Conservation (phyloP, 2,113 vertebrate genomes). For the Azemiops feae region DNA sequence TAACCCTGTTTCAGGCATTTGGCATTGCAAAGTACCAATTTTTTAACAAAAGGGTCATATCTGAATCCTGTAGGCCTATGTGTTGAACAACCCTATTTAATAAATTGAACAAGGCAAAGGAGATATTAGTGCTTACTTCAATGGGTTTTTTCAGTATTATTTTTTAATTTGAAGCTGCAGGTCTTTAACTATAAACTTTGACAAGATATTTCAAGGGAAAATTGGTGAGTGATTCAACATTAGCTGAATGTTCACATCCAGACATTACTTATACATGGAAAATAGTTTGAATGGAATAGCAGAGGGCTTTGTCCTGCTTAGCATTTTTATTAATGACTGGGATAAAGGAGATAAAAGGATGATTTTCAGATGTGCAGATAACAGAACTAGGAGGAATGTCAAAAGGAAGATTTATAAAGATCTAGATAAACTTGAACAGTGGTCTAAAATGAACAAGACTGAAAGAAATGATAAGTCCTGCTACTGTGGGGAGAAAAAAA, state of each 20-base stretch:
- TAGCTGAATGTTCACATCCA: not conserved
- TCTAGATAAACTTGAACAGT: not conserved
- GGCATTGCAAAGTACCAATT: not conserved
- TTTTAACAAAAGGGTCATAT: not conserved
- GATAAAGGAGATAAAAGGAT: not conserved
- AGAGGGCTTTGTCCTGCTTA: not conserved
- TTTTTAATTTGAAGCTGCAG: not conserved
- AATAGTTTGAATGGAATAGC: not conserved
- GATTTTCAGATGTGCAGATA: not conserved
- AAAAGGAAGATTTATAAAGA: not conserved
- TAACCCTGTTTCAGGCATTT: not conserved
- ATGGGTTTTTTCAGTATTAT: not conserved
- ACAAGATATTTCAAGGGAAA: not conserved
- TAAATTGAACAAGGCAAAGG: not conserved
- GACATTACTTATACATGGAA: not conserved
- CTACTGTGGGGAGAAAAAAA: not conserved
- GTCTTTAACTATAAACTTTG: not conserved
- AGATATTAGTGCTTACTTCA: not conserved
- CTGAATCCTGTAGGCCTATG: not conserved
- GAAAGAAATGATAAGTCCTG: not conserved
- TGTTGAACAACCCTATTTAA: not conserved
- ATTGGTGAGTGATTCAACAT: not conserved
- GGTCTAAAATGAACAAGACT: not conserved
- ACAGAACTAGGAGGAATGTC: not conserved
- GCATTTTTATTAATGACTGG: not conserved